Percentiles rank a stretch among this genome's conserved stretches.
Evolutionary conservation across 2,113 vertebrate genomes (phyloP).

Genomic region (Anas platyrhynchos): DNA sequence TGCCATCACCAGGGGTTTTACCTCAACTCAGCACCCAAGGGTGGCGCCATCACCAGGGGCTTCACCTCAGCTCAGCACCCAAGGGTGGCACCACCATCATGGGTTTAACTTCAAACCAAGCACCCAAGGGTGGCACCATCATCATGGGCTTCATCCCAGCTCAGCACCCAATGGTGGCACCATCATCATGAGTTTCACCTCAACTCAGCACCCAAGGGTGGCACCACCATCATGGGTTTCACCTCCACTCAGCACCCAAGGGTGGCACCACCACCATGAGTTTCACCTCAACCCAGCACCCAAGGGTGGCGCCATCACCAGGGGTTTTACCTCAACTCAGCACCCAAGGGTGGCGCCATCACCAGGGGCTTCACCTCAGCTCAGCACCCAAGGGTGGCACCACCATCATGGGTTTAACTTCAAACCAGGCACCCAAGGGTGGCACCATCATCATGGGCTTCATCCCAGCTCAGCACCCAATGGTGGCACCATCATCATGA

Average conservation of each 20-base stretch:
- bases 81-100: too few relatives aligned
- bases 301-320: too few relatives aligned
- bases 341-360: too few relatives aligned
- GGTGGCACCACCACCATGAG: rapidly evolving
- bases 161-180: too few relatives aligned
- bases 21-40: too few relatives aligned
- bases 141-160: too few relatives aligned
- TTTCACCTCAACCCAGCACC: rapidly evolving
- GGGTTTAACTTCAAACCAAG: neutral
- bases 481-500: rapidly evolving
- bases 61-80: neutral
- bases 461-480: neutral
- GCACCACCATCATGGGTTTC: rapidly evolving
- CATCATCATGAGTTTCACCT: too few relatives aligned
- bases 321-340: too few relatives aligned
- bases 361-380: too few relatives aligned
- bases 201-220: rapidly evolving
- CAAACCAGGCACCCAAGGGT: neutral
- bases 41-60: neutral
- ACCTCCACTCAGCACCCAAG: rapidly evolving
- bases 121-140: too few relatives aligned
- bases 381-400: too few relatives aligned
- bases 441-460: neutral
- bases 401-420: too few relatives aligned
- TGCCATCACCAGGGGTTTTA: neutral